Conservation (phyloP, 1,140 invertebrate species). For the Trichomalopsis sarcophagae region DNA sequence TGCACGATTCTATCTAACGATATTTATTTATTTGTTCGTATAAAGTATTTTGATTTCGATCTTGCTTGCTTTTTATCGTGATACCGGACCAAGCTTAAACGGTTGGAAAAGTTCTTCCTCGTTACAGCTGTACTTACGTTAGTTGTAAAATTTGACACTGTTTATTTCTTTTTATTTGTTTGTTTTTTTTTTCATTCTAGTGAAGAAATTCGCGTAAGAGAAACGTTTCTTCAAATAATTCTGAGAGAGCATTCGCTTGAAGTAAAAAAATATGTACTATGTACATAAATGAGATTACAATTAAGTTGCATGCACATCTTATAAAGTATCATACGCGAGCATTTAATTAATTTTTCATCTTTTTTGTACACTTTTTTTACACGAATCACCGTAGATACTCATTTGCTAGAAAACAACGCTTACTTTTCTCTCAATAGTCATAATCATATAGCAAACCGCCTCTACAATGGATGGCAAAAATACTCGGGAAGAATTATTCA, state of each 20-base stretch:
- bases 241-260: background rate
- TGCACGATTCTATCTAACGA: background rate
- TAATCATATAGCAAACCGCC: background rate
- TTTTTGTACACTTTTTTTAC: conserved; percentile 48
- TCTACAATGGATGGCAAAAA: background rate
- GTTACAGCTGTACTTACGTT: too few relatives aligned
- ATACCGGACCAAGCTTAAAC: background rate
- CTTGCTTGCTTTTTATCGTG: background rate
- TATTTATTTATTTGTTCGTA: background rate
- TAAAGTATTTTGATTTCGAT: background rate
- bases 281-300: conserved; percentile 24
- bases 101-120: background rate
- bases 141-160: background rate
- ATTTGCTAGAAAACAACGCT: background rate
- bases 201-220: background rate
- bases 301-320: conserved; percentile 21
- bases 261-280: conserved; percentile 46
- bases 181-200: background rate
- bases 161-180: background rate
- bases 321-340: background rate
- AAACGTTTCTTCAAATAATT: conserved; percentile 37
- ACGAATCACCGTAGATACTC: conserved; percentile 20
- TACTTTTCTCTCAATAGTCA: background rate
- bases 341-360: background rate
- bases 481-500: conserved; percentile 15